A percentile compares a stretch with the other conserved stretches of the same genome.
These are phyloP conservation scores for Takifugu flavidus DNA, from an alignment of 2,113 vertebrate genomes.

Conservation along the genomic window DNA sequence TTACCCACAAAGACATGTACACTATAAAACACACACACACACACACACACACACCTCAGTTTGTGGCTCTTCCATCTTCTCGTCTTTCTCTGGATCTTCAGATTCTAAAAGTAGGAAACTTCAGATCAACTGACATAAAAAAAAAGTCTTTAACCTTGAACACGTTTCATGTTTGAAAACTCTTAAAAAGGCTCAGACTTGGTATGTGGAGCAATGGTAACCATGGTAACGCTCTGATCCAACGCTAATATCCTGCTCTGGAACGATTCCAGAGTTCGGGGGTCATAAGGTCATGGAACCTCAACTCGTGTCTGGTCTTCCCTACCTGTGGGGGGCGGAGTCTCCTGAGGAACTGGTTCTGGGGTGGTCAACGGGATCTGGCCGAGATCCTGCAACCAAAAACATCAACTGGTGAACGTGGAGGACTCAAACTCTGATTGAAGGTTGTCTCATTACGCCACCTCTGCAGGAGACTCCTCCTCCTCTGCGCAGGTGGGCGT, in stretches of 20 bases:
- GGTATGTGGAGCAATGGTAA: slow-evolving; percentile 6
- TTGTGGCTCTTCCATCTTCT: background rate
- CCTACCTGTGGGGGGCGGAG: slow-evolving; percentile 46
- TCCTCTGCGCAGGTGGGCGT: no score
- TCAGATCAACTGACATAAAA: background rate
- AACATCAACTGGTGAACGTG: no score
- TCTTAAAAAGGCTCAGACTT: background rate
- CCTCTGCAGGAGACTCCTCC: no score
- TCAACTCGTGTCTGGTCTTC: slow-evolving; percentile 9
- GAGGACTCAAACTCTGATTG: no score
- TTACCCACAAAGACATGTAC: background rate
- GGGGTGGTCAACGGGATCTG: background rate
- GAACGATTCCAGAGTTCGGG: no score
- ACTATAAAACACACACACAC: background rate
- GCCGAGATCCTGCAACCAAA: slow-evolving; percentile 13
- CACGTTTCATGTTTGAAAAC: no score
- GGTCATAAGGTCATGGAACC: no score
- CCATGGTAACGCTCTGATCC: background rate
- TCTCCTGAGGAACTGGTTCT: background rate
- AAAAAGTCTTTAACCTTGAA: no score
- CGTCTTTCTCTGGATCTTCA: slow-evolving; percentile 11
- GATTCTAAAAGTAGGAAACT: background rate
- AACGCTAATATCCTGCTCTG: no score
- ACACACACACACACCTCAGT: slow-evolving; percentile 5
- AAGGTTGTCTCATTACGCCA: no score